These are phyloP conservation scores for Tenebrosternarchus preto DNA, from an alignment of 2,113 vertebrate species.

Conservation along the genomic window DNA sequence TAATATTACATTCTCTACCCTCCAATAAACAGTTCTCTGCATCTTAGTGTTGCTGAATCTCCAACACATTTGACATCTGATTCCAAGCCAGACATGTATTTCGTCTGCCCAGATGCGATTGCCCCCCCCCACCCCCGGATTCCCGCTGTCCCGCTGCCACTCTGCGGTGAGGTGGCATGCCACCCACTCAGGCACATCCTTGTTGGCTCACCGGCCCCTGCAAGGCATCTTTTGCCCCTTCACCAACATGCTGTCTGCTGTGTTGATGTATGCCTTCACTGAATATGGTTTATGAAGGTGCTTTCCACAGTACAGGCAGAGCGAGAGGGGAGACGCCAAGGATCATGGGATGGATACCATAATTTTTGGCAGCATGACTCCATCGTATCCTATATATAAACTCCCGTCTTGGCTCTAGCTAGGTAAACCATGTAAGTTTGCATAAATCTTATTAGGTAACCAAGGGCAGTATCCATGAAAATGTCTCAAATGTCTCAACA, in stretches of 20 bases:
- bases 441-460: slow-evolving; percentile 10
- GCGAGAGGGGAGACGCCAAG: neutral
- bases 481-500: neutral
- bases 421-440: neutral
- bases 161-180: slow-evolving; percentile 19
- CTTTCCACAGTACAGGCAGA: slow-evolving; percentile 12
- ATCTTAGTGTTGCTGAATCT: neutral
- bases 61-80: neutral
- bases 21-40: neutral
- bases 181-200: slow-evolving; percentile 29
- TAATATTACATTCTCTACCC: neutral
- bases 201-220: slow-evolving; percentile 19
- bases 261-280: slow-evolving; percentile 27
- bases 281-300: slow-evolving; percentile 27
- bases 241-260: slow-evolving; percentile 53
- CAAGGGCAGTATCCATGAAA: neutral
- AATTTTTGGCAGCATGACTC: neutral
- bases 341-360: neutral
- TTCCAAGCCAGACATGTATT: neutral
- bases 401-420: neutral
- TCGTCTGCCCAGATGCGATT: neutral
- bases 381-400: neutral
- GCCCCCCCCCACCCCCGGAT: too few species aligned
- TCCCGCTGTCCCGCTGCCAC: neutral
- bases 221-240: slow-evolving; percentile 44